Percentiles rank a stretch among this genome's conserved stretches.
These are phyloP conservation scores for Rynchops niger DNA, from an alignment of 2,113 vertebrate genomes.

Conservation along the genomic window DNA sequence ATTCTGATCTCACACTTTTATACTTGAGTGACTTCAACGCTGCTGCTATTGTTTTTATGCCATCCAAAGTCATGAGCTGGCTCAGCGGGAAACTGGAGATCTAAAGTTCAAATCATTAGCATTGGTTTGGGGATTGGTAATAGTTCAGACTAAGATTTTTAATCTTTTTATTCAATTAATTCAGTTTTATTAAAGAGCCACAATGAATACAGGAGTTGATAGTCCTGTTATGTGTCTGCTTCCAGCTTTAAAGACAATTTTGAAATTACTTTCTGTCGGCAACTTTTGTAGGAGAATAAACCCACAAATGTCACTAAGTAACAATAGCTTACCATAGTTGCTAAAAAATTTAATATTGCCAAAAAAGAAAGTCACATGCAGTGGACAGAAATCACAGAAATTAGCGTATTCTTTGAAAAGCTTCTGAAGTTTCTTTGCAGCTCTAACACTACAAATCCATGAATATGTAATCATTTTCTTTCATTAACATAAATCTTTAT, in stretches of 20 bases:
- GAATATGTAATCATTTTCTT: not conserved
- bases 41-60: not conserved
- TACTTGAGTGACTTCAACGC: not conserved
- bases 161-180: not conserved
- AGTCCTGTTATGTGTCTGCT: not conserved
- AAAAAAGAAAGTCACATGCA: not conserved
- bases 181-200: not conserved
- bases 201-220: not conserved
- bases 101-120: not conserved
- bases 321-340: not conserved
- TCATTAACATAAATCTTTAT: constrained; percentile 36
- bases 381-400: not conserved
- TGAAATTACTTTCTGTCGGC: not conserved
- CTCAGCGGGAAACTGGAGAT: not conserved
- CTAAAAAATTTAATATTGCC: not conserved
- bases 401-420: not conserved
- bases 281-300: not conserved
- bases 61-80: not conserved
- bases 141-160: not conserved
- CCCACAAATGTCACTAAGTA: not conserved
- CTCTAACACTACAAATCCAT: not conserved
- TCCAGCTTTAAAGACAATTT: not conserved
- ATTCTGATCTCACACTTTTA: not conserved
- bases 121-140: not conserved
- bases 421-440: not conserved